Conservation (phyloP, 2,888 invertebrate genomes). For the Beris morrisii region DNA sequence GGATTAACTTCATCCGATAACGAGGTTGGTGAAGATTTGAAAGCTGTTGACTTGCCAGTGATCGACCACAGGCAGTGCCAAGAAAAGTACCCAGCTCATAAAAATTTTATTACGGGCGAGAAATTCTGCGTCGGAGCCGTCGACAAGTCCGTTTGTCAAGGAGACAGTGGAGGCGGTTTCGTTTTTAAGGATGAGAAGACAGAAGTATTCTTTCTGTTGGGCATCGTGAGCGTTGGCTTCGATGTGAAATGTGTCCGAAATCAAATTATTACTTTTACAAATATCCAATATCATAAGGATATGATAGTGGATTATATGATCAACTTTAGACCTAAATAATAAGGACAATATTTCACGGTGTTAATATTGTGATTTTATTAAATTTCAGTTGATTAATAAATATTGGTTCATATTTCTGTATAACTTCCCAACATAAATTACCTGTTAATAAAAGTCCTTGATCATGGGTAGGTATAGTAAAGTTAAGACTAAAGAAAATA, state of each 20-base stretch:
- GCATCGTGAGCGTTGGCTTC: conserved; percentile 44
- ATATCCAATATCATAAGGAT: conserved; percentile 39
- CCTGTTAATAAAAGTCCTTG: no score
- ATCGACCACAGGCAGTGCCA: conserved; percentile 41
- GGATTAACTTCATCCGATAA: conserved; percentile 35
- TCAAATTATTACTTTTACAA: conserved; percentile 38
- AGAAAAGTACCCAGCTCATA: conserved; percentile 38
- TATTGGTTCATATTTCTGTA: no score
- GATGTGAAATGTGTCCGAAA: not conserved
- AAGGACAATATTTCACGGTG: no score
- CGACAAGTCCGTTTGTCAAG: conserved; percentile 40
- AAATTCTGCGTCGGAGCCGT: conserved; percentile 45
- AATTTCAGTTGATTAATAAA: no score
- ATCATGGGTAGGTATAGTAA: no score
- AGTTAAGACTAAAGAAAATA: no score
- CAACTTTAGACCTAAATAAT: conserved; percentile 21
- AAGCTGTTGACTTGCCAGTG: conserved; percentile 39
- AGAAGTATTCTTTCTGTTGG: conserved; percentile 42
- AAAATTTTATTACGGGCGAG: conserved; percentile 42
- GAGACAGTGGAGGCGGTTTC: conserved; percentile 43
- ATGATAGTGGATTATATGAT: conserved; percentile 24
- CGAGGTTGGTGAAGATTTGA: conserved; percentile 36
- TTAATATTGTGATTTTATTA: no score
- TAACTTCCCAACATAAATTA: no score
- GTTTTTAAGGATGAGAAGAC: conserved; percentile 30